Conservation (phyloP, 2,888 invertebrate species). For the Patella ulyssiponensis region DNA sequence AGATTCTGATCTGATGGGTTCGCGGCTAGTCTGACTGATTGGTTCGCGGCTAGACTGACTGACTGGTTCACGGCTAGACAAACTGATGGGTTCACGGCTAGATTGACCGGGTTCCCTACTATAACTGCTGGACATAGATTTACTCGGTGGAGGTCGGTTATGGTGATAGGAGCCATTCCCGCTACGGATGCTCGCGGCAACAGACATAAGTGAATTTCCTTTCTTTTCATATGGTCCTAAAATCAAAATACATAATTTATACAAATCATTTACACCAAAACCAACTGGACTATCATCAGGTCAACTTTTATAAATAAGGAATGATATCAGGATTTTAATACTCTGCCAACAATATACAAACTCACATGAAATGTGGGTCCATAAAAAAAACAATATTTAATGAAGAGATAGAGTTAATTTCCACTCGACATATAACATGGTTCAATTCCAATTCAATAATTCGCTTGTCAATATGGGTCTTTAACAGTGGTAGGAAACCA, state of each 20-base stretch:
- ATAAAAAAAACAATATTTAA: too few species aligned
- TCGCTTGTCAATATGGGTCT: too few species aligned
- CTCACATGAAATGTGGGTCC: too few species aligned
- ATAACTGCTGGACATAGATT: neutral
- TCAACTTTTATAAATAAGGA: too few species aligned
- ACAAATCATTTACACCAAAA: too few species aligned
- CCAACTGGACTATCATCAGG: too few species aligned
- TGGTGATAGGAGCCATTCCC: conserved; percentile 2
- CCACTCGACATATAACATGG: too few species aligned
- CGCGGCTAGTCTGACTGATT: neutral
- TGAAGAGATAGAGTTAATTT: too few species aligned
- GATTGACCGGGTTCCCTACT: neutral
- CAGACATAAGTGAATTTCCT: conserved; percentile 5
- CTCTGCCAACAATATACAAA: too few species aligned
- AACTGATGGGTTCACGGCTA: neutral
- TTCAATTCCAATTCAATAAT: too few species aligned
- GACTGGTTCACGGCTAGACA: neutral
- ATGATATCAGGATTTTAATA: too few species aligned
- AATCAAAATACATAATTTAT: neutral
- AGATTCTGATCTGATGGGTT: neutral
- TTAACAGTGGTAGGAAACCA: too few species aligned
- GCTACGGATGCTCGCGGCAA: conserved; percentile 1
- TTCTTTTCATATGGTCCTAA: neutral
- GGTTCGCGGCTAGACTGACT: neutral
- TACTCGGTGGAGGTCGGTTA: neutral